Base-by-base conservation (phyloP, 2,113 vertebrate genomes). In the Dicerorhinus sumatrensis region DNA sequence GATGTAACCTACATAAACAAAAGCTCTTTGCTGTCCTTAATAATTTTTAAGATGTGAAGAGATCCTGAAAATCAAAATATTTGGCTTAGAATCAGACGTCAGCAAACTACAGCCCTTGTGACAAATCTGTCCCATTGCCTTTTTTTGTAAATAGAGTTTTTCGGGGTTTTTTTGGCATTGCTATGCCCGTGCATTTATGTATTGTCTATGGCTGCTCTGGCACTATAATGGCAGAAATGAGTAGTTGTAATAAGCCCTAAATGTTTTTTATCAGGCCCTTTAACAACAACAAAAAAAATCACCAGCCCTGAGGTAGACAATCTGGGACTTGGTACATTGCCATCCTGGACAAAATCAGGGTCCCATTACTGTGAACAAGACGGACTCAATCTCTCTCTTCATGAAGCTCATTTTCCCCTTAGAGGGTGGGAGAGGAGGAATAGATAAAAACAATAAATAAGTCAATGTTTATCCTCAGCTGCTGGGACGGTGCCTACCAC, bases 41-140 rank as follows among this genome's bases (percentile, higher is more conserved):
- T 29, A 84, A 93, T 93, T 84, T 16, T 75, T 65, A 87, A 87
- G 65, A 36, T 79, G 17, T 73, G 54, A 95, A 88, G 36, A 84
- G 31, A 10, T 21, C 31, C 31, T 65, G n/a, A 91, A 91, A 79
- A 88, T 13, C 36, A n/a, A 80, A 56, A 36, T 67, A 27, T 79
- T 87, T 39, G 6, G 73, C 60, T 86, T 62, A 83, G 46, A 91
- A 67, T 36, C 46, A 87, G 67, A 29, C 25, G 23, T 86, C 60
- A 70, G 42, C 20, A 76, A 91, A 77, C 31, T 17, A 58, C 10
- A 18, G 20, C 36, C n/a, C 39, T 54, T 54, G 21, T 80, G 42
- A 54, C 39, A 73, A 83, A 56, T 77, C 12, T 33, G 63, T 25
- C 18, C 2, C 5, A 72, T 23, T 5, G 39, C 4, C 4, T 67